phyloP scores from a whole-genome alignment of 1,140 invertebrate genomes.

The Propsilocerus akamusi region DNA sequence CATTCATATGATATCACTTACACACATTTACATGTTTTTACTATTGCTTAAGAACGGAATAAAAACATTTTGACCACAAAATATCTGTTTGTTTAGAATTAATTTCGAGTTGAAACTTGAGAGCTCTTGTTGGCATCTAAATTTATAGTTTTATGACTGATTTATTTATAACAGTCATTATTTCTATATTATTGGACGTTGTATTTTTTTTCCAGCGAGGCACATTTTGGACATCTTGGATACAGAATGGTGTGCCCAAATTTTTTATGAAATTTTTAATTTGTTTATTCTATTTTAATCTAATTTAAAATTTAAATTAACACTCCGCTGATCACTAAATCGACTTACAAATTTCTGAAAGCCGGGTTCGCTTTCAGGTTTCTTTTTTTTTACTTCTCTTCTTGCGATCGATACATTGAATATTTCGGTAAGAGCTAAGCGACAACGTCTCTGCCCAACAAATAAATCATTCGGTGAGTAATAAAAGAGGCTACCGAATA shows the following conservation, averaged over 20 bases:
- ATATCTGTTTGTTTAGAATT: no score
- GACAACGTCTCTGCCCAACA: not conserved
- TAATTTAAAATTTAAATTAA: conserved; percentile 1
- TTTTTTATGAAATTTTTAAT: not conserved
- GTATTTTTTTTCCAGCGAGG: not conserved
- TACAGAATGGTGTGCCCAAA: no score
- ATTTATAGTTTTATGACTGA: not conserved
- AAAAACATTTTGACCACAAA: no score
- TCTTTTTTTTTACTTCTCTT: no score
- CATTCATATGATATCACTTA: no score
- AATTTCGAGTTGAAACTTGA: no score
- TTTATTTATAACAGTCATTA: conserved; percentile 2
- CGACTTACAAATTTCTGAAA: not conserved
- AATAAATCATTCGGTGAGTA: not conserved
- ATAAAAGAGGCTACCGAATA: not conserved
- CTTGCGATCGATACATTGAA: no score
- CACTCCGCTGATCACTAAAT: not conserved
- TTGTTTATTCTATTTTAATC: conserved; percentile 4
- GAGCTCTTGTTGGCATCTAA: not conserved
- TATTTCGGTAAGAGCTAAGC: not conserved
- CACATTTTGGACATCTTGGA: no score
- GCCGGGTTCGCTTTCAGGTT: no score
- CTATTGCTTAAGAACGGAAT: no score
- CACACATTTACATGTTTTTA: no score
- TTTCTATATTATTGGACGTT: not conserved